These are phyloP conservation scores for Pomatorhinus ruficollis DNA, from an alignment of 2,113 vertebrate genomes.

Conservation along the genomic window DNA sequence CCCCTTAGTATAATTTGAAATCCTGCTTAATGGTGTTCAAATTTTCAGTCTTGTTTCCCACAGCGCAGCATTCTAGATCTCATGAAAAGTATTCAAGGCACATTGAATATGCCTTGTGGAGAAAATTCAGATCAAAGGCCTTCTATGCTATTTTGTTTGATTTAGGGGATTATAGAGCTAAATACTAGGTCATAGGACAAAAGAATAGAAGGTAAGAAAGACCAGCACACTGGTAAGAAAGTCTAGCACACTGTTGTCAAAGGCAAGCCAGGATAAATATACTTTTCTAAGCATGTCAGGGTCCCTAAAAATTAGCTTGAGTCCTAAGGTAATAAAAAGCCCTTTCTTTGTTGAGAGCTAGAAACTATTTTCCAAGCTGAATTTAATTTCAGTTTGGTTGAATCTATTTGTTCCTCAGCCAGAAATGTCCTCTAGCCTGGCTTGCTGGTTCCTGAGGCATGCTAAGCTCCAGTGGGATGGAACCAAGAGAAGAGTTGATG, in stretches of 20 bases:
- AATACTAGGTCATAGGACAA: neutral
- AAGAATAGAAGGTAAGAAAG: neutral
- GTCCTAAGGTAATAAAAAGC: neutral
- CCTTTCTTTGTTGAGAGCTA: neutral
- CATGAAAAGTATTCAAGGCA: neutral
- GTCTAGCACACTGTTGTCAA: neutral
- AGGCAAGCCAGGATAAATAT: neutral
- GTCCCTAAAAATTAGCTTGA: neutral
- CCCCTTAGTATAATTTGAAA: neutral
- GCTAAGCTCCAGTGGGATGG: neutral
- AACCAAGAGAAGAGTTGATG: neutral
- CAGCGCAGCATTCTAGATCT: neutral
- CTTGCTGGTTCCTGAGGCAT: neutral
- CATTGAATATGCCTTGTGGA: neutral
- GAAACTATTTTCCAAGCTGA: neutral
- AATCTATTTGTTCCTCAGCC: neutral
- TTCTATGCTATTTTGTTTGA: neutral
- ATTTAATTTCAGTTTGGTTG: neutral
- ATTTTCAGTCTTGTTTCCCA: neutral
- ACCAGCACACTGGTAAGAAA: neutral
- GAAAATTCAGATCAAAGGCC: neutral
- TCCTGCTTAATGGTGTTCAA: constrained; percentile 1
- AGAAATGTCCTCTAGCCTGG: neutral
- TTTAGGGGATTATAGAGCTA: neutral
- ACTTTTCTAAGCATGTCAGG: neutral